Evolutionary conservation across 2,797 vertebrate species (phyloP).

Genomic region (Rhadinocentrus ornatus): DNA sequence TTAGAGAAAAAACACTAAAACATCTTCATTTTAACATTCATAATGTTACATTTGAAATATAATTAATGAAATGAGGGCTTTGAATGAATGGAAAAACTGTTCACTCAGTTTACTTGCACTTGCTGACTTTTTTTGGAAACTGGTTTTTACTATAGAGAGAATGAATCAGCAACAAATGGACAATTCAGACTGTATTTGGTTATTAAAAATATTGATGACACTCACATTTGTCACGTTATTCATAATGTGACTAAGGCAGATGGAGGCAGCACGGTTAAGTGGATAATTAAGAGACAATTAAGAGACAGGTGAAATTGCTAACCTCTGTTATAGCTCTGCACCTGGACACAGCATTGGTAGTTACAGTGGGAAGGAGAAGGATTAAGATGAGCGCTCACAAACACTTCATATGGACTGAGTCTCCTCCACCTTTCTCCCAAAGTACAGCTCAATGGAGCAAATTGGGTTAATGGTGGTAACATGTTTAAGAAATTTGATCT

Average conservation of each 20-base stretch:
- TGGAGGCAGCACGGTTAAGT: neutral
- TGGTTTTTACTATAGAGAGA: neutral
- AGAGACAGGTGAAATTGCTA: slow-evolving; percentile 27
- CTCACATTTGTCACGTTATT: neutral
- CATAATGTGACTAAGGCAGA: neutral
- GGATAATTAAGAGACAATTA: neutral
- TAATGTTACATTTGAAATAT: neutral
- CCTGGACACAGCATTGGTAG: slow-evolving; percentile 15
- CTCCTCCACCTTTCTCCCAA: neutral
- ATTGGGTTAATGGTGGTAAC: neutral
- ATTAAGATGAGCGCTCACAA: slow-evolving; percentile 39
- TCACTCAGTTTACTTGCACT: neutral
- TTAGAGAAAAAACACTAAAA: neutral
- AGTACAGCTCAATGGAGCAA: neutral
- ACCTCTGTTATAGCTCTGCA: slow-evolving; percentile 32
- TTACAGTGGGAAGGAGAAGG: slow-evolving; percentile 28
- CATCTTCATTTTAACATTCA: neutral
- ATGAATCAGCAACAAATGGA: neutral
- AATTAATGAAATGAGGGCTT: neutral
- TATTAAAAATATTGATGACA: neutral
- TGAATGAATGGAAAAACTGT: neutral
- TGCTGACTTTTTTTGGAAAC: neutral
- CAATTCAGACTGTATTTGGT: neutral
- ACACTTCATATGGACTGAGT: neutral
- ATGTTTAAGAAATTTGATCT: neutral